Percentiles rank a stretch among this genome's conserved stretches.
Conservation (phyloP, 2,797 vertebrate species). For the Sternotherus odoratus region DNA sequence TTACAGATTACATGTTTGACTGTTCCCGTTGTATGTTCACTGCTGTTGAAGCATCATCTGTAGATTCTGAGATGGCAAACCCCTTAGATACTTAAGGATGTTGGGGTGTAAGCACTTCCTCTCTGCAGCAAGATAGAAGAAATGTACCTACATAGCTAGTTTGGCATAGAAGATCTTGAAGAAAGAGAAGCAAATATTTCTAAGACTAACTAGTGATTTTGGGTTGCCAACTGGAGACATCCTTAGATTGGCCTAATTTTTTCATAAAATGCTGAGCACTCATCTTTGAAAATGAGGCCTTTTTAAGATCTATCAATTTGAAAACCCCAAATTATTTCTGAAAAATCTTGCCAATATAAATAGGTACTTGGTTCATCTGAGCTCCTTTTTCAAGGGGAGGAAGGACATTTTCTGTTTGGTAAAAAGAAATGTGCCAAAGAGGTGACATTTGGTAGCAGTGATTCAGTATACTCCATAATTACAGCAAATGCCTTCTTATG, state of each 20-base stretch:
- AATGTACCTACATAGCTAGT: not conserved
- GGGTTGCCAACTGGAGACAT: not conserved
- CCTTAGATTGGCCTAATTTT: not conserved
- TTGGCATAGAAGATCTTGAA: not conserved
- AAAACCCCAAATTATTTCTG: conserved; percentile 35
- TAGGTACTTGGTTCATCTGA: conserved; percentile 28
- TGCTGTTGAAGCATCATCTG: not conserved
- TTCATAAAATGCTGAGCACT: not conserved
- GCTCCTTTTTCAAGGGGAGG: not conserved
- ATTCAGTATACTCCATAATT: conserved; percentile 50
- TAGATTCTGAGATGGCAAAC: not conserved
- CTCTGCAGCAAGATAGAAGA: not conserved
- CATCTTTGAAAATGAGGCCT: not conserved
- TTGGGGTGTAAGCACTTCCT: not conserved
- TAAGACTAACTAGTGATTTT: not conserved
- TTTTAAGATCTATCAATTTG: conserved; percentile 26
- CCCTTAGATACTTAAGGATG: not conserved
- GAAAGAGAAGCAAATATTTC: not conserved
- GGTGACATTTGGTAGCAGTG: conserved; percentile 62
- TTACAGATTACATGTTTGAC: not conserved
- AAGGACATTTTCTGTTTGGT: conserved; percentile 34
- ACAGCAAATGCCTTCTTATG: conserved; percentile 57
- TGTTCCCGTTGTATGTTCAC: not conserved
- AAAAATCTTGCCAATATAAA: conserved; percentile 40
- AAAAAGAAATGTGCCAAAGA: conserved; percentile 14